phyloP scores from a whole-genome alignment of 2,797 vertebrate genomes.

The Miichthys miiuy region DNA sequence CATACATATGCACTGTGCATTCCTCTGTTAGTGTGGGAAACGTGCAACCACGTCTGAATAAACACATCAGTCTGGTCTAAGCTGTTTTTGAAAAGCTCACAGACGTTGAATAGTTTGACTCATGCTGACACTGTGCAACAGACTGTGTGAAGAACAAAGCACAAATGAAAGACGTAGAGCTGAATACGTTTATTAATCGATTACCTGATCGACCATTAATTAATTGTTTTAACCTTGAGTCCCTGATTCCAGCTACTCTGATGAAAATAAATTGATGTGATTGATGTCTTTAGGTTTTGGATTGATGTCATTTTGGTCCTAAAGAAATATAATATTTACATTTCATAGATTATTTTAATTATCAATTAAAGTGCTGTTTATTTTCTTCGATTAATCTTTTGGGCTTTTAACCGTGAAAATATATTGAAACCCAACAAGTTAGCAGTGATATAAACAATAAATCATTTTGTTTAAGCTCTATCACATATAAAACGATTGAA shows the following conservation, averaged over 20 bases:
- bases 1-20: not conserved
- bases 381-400: not conserved
- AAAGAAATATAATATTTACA: not conserved
- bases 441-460: not conserved
- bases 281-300: not conserved
- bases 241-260: not conserved
- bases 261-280: not conserved
- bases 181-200: not conserved
- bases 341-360: not conserved
- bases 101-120: not conserved
- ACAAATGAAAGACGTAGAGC: not conserved
- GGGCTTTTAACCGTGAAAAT: not conserved
- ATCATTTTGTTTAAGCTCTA: not conserved
- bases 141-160: not conserved
- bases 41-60: not conserved
- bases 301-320: not conserved
- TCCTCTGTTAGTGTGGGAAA: not conserved
- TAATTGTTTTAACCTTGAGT: not conserved
- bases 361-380: not conserved
- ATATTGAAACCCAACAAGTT: not conserved
- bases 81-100: constrained; percentile 11
- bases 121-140: not conserved
- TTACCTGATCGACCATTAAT: not conserved
- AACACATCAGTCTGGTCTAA: constrained; percentile 5
- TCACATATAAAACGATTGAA: not conserved